Evolutionary conservation across 2,888 invertebrate genomes (phyloP), one percentile per base, ranked within the genome.

Genomic region (Lathronympha strigana): DNA sequence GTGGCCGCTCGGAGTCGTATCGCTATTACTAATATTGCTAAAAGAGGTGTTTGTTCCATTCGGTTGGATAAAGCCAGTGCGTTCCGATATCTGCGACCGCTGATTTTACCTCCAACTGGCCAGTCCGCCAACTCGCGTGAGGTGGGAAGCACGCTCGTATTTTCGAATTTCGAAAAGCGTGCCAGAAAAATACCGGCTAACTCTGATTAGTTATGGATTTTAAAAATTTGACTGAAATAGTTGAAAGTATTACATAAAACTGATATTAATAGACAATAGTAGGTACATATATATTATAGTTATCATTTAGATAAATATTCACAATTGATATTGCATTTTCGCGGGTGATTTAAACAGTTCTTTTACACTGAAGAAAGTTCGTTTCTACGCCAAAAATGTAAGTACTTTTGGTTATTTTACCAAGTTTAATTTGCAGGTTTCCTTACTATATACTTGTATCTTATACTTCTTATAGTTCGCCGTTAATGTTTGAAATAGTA

Each of bases 1-100:
- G 54, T 54, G 79, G 73, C 85, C 73, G 71, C 69, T 69, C 77
- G 62, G 69, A 78, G 77, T 80, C 61, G 83, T 73, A 72, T 70
- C 67, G 70, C 72, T 67, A 70, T 69, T 68, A 63, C 67, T 71
- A 71, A 67, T 73, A 71, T 78, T 66, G 68, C 71, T 78, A 75
- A 78, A 81, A 78, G 76, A 78, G 73, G 76, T 77, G 79, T 79
- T 77, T 77, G 79, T 80, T 85, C 75, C 71, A 87, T 82, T 87
- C 72, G 79, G 88, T 84, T 80, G 89, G 88, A 76, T 88, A 81
- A 85, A 81, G 81, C 87, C 83, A 82, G 88, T 84, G 80, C 84
- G 82, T 82, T 84, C 80, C 83, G 78, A 83, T 55, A 63, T 83
- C 82, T 80, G 74, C 78, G 79, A 79, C 80, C 77, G 75, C 77